Percentiles rank a stretch among this genome's conserved stretches.
Conservation (phyloP, 2,113 vertebrate species). For the Bagarius yarrelli region DNA sequence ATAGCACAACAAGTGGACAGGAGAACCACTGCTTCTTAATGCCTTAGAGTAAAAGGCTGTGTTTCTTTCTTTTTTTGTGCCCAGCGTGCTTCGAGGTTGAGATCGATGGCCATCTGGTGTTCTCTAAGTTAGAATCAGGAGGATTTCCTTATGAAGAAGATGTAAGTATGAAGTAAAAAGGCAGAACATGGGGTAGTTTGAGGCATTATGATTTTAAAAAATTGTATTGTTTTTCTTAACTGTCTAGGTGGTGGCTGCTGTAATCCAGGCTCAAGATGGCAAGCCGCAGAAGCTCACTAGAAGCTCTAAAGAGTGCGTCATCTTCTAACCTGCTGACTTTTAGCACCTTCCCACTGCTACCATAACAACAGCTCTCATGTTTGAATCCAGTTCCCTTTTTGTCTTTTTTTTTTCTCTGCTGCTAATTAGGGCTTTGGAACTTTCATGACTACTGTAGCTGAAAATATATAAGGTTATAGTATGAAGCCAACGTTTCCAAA, state of each 20-base stretch:
- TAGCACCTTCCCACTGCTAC: background rate
- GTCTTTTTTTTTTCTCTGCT: constrained; percentile 42
- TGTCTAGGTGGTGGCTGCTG: constrained; percentile 75
- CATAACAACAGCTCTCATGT: background rate
- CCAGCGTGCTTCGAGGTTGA: constrained; percentile 81
- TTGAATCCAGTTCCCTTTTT: background rate
- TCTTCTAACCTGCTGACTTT: constrained; percentile 65
- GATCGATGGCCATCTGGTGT: constrained; percentile 79
- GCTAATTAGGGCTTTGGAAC: constrained; percentile 46
- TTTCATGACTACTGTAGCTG: constrained; percentile 66
- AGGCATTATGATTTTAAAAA: background rate
- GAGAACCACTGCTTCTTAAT: background rate
- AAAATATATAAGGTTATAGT: constrained; percentile 59
- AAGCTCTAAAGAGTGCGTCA: constrained; percentile 74
- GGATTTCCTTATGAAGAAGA: constrained; percentile 81
- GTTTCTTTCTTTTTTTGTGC: background rate
- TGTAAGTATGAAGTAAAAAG: constrained; percentile 69
- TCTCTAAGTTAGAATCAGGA: constrained; percentile 81
- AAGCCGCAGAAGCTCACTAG: constrained; percentile 78
- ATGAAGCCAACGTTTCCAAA: constrained; percentile 60
- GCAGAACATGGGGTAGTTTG: background rate
- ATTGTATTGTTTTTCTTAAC: too few relatives aligned
- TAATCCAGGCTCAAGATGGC: constrained; percentile 74
- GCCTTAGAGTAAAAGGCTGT: background rate
- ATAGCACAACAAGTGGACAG: background rate